Conservation (phyloP, 2,797 vertebrate species). For the Falco concolor region DNA sequence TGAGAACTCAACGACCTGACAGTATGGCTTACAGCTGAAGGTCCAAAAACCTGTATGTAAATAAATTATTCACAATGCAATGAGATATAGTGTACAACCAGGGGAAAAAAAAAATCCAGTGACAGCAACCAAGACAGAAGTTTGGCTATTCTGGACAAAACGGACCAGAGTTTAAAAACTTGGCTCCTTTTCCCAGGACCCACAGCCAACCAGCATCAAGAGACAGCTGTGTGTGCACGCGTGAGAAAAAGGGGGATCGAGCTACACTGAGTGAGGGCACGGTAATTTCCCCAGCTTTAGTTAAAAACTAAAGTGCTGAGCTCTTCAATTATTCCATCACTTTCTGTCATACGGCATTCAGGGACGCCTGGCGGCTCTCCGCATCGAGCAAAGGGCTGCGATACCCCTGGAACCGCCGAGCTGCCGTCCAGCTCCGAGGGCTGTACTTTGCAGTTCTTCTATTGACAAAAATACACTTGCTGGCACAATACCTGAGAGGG, state of each 20-base stretch:
- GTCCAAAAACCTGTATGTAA: background rate
- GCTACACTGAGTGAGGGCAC: background rate
- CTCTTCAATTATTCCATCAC: background rate
- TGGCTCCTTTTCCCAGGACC: background rate
- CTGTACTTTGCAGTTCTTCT: background rate
- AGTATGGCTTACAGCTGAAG: background rate
- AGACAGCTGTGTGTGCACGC: background rate
- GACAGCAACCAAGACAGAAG: background rate
- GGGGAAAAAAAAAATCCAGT: background rate
- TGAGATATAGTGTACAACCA: background rate
- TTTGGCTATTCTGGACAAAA: background rate
- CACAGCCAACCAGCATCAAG: background rate
- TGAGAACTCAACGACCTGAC: background rate
- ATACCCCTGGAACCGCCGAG: background rate
- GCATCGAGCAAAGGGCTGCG: background rate
- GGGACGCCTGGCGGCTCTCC: background rate
- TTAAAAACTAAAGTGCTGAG: background rate
- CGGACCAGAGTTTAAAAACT: background rate
- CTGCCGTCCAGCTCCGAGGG: background rate
- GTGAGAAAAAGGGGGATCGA: background rate
- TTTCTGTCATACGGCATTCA: background rate
- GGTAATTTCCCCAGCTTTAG: background rate
- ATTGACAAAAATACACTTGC: background rate
- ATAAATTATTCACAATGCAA: background rate
- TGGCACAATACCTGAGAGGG: background rate